A percentile compares a stretch with the other conserved stretches of the same genome.
phyloP scores from a whole-genome alignment of 2,888 invertebrate genomes.

The Molorchus minor region DNA sequence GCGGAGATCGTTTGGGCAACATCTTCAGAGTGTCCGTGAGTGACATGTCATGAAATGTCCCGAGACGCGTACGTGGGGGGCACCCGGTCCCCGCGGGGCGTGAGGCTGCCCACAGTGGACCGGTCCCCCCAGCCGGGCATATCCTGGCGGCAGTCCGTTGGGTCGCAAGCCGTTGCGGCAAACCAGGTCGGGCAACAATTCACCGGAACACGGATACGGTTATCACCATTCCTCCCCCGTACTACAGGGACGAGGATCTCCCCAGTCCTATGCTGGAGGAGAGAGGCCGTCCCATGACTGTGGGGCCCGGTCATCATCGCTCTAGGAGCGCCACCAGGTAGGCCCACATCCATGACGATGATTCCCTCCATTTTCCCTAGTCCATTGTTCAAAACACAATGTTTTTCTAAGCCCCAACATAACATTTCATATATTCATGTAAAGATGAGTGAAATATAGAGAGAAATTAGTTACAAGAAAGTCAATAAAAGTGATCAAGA shows the following conservation, averaged over 20 bases:
- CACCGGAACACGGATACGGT: constrained; percentile 65
- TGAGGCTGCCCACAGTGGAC: constrained; percentile 88
- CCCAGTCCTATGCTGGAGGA: constrained; percentile 88
- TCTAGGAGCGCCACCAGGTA: constrained; percentile 79
- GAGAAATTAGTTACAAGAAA: no score
- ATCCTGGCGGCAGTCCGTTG: constrained; percentile 70
- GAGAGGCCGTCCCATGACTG: constrained; percentile 68
- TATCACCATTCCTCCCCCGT: constrained; percentile 76
- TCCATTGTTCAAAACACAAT: no score
- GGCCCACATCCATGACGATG: constrained; percentile 15
- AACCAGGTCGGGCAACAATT: constrained; percentile 69
- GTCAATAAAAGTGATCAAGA: no score
- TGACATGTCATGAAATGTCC: constrained; percentile 66
- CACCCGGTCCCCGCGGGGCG: constrained; percentile 73
- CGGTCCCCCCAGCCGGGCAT: constrained; percentile 85
- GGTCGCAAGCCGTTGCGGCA: constrained; percentile 61
- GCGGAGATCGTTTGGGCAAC: constrained; percentile 47
- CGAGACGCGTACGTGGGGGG: constrained; percentile 71
- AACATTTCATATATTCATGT: no score
- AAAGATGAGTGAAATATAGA: no score
- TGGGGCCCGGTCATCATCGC: constrained; percentile 72
- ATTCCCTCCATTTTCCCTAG: no score
- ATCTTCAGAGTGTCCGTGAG: constrained; percentile 51
- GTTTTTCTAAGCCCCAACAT: no score
- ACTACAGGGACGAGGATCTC: constrained; percentile 83